Percentiles rank a stretch among this genome's conserved stretches.
Conservation (phyloP, 2,888 invertebrate species). For the Apotomis capreana region DNA sequence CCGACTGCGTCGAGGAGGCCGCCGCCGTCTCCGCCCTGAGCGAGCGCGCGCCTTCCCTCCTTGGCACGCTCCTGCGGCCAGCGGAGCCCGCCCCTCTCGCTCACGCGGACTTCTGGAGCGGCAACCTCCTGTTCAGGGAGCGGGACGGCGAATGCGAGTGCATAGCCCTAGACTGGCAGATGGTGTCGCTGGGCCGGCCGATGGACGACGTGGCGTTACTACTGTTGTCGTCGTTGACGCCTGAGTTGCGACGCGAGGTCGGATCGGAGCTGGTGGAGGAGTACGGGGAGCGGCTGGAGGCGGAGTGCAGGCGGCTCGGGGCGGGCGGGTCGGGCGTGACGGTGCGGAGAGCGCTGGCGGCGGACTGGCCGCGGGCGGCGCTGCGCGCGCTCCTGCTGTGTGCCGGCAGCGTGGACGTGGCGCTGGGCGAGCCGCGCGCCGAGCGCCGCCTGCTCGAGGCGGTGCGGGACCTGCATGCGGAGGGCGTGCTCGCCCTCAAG, state of each 20-base stretch:
- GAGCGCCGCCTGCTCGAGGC: slow-evolving; percentile 90
- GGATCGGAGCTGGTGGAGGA: slow-evolving; percentile 86
- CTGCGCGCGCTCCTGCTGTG: slow-evolving; percentile 89
- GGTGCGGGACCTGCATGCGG: slow-evolving; percentile 87
- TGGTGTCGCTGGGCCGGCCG: slow-evolving; percentile 90
- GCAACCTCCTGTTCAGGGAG: slow-evolving; percentile 88
- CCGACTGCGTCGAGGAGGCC: slow-evolving; percentile 84
- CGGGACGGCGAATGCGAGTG: slow-evolving; percentile 82
- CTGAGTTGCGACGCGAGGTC: slow-evolving; percentile 86
- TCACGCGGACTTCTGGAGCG: slow-evolving; percentile 93
- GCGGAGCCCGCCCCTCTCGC: slow-evolving; percentile 90
- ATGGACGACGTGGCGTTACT: slow-evolving; percentile 91
- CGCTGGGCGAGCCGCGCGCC: slow-evolving; percentile 89
- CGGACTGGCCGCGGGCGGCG: slow-evolving; percentile 87
- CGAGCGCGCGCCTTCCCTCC: slow-evolving; percentile 87
- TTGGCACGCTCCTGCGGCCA: slow-evolving; percentile 87
- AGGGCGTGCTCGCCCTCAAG: slow-evolving; percentile 85
- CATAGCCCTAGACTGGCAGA: slow-evolving; percentile 92
- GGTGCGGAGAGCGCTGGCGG: slow-evolving; percentile 78
- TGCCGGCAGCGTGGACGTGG: slow-evolving; percentile 92
- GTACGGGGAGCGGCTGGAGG: slow-evolving; percentile 86
- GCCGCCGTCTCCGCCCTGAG: slow-evolving; percentile 86
- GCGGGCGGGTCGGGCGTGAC: slow-evolving; percentile 82
- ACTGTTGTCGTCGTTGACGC: slow-evolving; percentile 88
- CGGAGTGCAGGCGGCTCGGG: slow-evolving; percentile 84